A percentile compares a stretch with the other conserved stretches of the same genome.
Evolutionary conservation across 2,888 invertebrate species (phyloP).

Genomic region (Strigamia maritima): DNA sequence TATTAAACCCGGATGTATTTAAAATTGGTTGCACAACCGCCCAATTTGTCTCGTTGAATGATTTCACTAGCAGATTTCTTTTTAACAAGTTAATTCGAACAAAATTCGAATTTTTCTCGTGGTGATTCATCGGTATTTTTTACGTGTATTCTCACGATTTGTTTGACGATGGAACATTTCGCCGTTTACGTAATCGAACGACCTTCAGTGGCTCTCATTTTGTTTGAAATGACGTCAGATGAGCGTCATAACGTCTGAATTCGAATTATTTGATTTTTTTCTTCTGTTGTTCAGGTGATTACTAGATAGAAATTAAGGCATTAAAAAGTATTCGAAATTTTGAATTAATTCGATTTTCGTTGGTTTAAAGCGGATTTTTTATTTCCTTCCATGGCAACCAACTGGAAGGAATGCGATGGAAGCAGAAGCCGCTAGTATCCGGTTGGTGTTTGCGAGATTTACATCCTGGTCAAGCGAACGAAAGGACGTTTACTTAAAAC

Average conservation of each 20-base stretch:
- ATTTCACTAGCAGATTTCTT: neutral
- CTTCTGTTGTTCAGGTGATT: neutral
- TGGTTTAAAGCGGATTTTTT: neutral
- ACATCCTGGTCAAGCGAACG: slow-evolving; percentile 9
- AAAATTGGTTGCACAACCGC: neutral
- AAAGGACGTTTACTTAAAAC: slow-evolving; percentile 4
- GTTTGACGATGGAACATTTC: neutral
- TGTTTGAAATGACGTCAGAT: neutral
- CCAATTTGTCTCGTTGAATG: neutral
- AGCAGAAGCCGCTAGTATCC: neutral
- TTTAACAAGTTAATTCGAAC: neutral
- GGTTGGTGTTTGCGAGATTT: neutral
- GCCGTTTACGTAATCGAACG: neutral
- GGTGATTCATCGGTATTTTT: neutral
- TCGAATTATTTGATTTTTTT: no score
- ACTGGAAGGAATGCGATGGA: neutral
- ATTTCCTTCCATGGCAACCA: neutral
- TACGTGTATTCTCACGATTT: neutral
- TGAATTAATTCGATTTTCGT: neutral
- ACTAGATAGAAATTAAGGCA: neutral
- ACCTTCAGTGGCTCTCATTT: neutral
- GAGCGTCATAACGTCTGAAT: neutral
- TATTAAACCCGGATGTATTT: neutral
- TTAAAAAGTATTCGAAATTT: no score
- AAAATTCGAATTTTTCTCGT: neutral